Evolutionary conservation across 2,113 vertebrate genomes (phyloP), one percentile per base, ranked within the genome.

Genomic region (Corydoras sp.): DNA sequence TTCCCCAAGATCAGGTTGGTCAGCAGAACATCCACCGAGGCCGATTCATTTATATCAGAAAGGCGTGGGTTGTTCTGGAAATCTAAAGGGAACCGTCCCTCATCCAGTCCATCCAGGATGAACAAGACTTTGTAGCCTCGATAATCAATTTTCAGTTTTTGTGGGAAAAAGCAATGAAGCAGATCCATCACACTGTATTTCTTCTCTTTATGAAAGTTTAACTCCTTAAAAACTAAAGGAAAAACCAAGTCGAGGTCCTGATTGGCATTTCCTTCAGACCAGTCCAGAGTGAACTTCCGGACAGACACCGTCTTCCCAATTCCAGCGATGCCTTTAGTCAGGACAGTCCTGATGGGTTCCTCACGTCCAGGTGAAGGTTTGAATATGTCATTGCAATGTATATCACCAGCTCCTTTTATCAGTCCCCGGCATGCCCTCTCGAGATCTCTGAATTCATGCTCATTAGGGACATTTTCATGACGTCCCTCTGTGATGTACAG

Each of bases 221-320:
- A 15, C 59, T 71, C 69, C 43, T 60, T 31, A 60, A 71, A 71
- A 6, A 58, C 58, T 53, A 71, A 59, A 53, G 69, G 69, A 10
- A 71, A 71, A 8, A 71, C 62, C 10, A 71, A 62, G 4, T 51
- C 12, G 59, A 71, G 62, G 32, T 71, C 69, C 2, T 62, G 14
- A 61, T 71, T 43, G 35, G 35, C 35, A 0, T 43, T 43, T 43
- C 35, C 35, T 43, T 43, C 35, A 2, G 35, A 43, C 32, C 12
- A 53, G 48, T 62, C 58, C 13, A 66, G 35, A 54, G 53, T 14
- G 13, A 66, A 66, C 49, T 66, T 66, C 51, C 53, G 64, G 7
- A 68, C 65, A n/a, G 30, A 68, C 30, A 68, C 9, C 15, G 65
- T 56, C 24, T 63, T 71, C 6, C 61, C 61, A 62, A 62, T n/a